Conservation (phyloP, 1,140 invertebrate species). For the Sitobion miscanthi region DNA sequence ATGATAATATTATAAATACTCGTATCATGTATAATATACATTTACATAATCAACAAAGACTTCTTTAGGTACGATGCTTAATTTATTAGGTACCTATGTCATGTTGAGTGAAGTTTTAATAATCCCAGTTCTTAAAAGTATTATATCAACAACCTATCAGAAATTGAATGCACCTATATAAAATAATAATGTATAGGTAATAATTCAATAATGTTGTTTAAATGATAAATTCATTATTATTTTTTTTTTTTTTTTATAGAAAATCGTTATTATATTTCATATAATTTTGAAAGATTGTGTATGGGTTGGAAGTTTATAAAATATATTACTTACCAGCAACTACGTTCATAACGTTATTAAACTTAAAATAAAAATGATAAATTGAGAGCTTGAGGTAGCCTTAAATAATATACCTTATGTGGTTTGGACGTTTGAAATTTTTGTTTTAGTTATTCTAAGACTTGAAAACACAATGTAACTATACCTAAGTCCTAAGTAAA, state of each 20-base stretch:
- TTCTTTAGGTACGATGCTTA: neutral
- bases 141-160: neutral
- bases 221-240: neutral
- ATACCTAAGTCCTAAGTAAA: neutral
- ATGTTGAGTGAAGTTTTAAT: neutral
- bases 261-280: slow-evolving; percentile 3
- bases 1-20: neutral
- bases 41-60: neutral
- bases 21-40: neutral
- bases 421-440: neutral
- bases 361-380: neutral
- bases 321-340: neutral
- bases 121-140: neutral
- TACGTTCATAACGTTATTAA: neutral
- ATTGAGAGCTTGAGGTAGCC: neutral
- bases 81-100: neutral
- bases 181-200: neutral
- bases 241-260: neutral
- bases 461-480: neutral
- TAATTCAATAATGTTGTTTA: neutral
- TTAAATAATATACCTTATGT: neutral
- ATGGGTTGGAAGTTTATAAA: neutral
- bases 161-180: neutral
- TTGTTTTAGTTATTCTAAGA: neutral
- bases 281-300: neutral